These are phyloP conservation scores for Anguilla anguilla DNA, from an alignment of 2,797 vertebrate species.

Conservation along the genomic window DNA sequence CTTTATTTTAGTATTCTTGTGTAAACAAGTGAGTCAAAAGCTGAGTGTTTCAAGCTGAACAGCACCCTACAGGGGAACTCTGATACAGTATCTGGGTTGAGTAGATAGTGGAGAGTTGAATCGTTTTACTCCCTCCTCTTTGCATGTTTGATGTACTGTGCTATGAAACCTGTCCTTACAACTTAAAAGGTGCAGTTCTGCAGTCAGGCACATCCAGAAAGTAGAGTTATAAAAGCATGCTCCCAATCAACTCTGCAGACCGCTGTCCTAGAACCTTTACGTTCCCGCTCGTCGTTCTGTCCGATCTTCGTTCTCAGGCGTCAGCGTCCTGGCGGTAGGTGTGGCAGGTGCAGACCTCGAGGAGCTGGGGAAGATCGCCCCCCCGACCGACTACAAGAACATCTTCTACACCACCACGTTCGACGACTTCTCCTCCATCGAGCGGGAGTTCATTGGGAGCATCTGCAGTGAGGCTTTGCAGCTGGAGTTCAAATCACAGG, in stretches of 20 bases:
- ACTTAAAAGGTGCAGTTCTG: background rate
- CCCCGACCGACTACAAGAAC: constrained; percentile 76
- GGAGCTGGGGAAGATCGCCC: constrained; percentile 78
- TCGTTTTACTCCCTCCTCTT: background rate
- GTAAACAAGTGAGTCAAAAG: background rate
- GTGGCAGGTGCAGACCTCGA: constrained; percentile 76
- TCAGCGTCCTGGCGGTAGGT: constrained; percentile 80
- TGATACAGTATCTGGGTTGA: no score
- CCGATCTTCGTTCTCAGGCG: constrained; percentile 64
- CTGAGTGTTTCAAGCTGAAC: background rate
- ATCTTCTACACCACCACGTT: constrained; percentile 82
- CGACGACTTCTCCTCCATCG: constrained; percentile 79
- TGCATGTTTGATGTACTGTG: background rate
- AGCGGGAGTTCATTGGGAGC: constrained; percentile 78
- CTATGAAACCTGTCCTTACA: background rate
- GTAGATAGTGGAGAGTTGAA: background rate
- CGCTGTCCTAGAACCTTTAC: background rate
- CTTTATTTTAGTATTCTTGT: background rate
- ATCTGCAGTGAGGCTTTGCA: constrained; percentile 75
- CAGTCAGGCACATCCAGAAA: background rate
- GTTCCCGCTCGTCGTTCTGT: background rate
- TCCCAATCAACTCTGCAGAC: background rate
- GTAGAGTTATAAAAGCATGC: background rate
- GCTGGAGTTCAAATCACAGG: constrained; percentile 57
- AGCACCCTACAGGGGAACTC: background rate